phyloP scores from a whole-genome alignment of 2,113 vertebrate genomes.

The Neoarius graeffei region DNA sequence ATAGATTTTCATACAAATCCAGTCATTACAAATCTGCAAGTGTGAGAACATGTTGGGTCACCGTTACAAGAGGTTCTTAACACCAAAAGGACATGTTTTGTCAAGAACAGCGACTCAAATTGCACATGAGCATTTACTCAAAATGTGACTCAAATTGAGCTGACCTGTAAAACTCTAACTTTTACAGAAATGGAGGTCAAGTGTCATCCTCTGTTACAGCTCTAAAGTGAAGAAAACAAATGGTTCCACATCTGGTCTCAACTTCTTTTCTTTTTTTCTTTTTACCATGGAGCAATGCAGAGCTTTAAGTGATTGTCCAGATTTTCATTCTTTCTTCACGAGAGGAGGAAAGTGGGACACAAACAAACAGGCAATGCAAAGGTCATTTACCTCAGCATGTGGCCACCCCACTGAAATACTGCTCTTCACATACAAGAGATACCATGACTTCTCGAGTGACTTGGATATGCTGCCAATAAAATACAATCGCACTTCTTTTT shows the following conservation, averaged over 20 bases:
- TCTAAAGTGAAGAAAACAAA: slow-evolving; percentile 39
- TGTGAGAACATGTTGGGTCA: neutral
- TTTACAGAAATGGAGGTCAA: slow-evolving; percentile 31
- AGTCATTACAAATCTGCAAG: neutral
- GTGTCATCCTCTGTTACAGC: slow-evolving; percentile 36
- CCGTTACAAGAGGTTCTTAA: neutral
- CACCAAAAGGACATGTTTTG: neutral
- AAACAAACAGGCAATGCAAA: slow-evolving; percentile 54
- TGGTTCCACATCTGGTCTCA: slow-evolving; percentile 42
- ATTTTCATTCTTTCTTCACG: slow-evolving; percentile 39
- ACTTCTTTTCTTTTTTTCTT: slow-evolving; percentile 23
- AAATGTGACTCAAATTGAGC: neutral
- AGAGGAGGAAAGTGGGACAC: slow-evolving; percentile 43
- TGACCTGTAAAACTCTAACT: neutral
- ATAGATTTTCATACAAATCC: neutral
- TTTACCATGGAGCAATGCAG: slow-evolving; percentile 6
- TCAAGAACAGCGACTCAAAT: neutral
- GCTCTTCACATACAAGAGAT: slow-evolving; percentile 43
- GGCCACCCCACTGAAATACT: slow-evolving; percentile 45
- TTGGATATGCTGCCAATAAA: slow-evolving; percentile 48
- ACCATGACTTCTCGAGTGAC: slow-evolving; percentile 45
- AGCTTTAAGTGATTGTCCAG: slow-evolving; percentile 36
- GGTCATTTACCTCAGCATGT: slow-evolving; percentile 54
- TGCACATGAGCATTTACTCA: neutral
- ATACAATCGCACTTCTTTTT: slow-evolving; percentile 31